These are phyloP conservation scores for Porphyrio hochstetteri DNA, from an alignment of 2,113 vertebrate genomes.

Conservation along the genomic window DNA sequence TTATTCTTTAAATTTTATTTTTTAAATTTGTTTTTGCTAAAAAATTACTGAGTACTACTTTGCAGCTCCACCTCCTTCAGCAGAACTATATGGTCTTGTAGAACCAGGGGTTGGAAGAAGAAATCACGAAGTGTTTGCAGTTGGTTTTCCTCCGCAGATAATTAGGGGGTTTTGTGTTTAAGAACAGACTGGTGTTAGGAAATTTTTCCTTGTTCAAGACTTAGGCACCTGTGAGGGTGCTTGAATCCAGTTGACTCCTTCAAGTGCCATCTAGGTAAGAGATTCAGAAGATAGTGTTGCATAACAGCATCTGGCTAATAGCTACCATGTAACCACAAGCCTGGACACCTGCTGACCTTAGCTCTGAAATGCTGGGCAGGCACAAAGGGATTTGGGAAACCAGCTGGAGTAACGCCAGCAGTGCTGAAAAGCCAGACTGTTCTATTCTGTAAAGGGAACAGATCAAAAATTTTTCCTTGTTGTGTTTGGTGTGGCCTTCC, in stretches of 20 bases:
- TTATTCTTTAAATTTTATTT: no score
- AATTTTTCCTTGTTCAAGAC: background rate
- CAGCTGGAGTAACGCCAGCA: background rate
- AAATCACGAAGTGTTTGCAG: background rate
- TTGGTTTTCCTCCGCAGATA: background rate
- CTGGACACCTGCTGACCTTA: background rate
- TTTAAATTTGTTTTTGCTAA: background rate
- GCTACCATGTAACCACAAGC: background rate
- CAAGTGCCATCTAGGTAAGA: background rate
- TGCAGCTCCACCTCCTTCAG: background rate
- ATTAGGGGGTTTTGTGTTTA: background rate
- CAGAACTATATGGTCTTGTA: background rate
- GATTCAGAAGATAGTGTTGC: accelerated
- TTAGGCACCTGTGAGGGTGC: accelerated
- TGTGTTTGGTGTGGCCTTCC: background rate
- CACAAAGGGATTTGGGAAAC: background rate
- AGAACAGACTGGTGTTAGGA: background rate
- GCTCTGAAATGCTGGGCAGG: background rate
- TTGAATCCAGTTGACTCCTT: background rate
- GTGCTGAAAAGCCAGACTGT: background rate
- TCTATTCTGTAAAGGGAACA: background rate
- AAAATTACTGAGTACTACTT: background rate
- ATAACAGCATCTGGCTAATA: background rate
- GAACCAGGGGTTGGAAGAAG: background rate
- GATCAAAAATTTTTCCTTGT: no score